phyloP scores from a whole-genome alignment of 2,113 vertebrate species.

The Motacilla tschutschensis region DNA sequence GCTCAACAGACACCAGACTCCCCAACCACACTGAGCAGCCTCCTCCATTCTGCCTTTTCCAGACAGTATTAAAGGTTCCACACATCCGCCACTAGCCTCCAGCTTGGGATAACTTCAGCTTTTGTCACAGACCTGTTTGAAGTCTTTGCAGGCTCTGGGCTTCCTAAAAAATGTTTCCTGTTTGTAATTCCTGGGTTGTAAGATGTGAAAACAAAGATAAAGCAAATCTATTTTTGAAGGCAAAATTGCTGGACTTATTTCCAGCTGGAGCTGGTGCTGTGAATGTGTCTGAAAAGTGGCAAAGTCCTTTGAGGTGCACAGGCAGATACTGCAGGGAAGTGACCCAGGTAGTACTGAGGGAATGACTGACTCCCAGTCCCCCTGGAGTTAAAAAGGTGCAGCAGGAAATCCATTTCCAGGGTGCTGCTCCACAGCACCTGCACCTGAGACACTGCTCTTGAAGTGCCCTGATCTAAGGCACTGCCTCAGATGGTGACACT shows the following conservation, averaged over 20 bases:
- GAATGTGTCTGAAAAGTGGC: not conserved
- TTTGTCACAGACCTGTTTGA: not conserved
- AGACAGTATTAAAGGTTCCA: not conserved
- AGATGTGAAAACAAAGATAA: not conserved
- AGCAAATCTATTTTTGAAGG: not conserved
- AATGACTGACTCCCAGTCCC: not conserved
- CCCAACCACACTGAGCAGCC: not conserved
- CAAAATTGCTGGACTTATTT: not conserved
- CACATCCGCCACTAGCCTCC: not conserved
- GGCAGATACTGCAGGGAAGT: not conserved
- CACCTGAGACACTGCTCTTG: not conserved
- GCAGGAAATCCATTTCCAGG: not conserved
- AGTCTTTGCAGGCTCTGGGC: not conserved
- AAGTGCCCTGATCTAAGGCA: not conserved
- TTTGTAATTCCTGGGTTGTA: not conserved
- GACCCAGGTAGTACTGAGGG: not conserved
- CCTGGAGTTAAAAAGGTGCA: not conserved
- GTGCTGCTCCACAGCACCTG: not conserved
- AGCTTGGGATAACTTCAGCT: not conserved
- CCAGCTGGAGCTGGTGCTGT: not conserved
- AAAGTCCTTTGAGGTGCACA: not conserved
- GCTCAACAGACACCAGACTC: not conserved
- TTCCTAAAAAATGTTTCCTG: not conserved
- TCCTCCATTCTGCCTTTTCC: not conserved
- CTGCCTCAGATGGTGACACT: not conserved